Evolutionary conservation across 2,888 invertebrate species (phyloP).

Genomic region (Torymus texanus): DNA sequence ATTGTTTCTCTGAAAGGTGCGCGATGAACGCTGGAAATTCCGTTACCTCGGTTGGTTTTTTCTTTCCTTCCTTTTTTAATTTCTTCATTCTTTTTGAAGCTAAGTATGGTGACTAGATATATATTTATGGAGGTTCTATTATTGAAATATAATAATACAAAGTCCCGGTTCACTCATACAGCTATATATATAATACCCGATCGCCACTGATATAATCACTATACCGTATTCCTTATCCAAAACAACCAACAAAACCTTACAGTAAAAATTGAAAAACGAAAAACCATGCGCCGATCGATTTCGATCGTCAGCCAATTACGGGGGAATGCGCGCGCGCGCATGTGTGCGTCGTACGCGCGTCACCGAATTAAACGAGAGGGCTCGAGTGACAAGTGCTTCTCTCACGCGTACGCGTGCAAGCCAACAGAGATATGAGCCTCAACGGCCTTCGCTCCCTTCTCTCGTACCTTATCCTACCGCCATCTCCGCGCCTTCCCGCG

Average conservation of each 20-base stretch:
- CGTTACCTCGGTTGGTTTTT: too few species aligned
- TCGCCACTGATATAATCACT: too few species aligned
- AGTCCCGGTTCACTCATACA: too few species aligned
- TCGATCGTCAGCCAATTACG: conserved; percentile 58
- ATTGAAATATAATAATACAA: too few species aligned
- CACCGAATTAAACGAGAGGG: conserved; percentile 52
- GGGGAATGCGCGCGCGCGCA: conserved; percentile 51
- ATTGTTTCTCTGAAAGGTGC: too few species aligned
- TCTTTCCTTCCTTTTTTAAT: too few species aligned
- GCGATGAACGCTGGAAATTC: too few species aligned
- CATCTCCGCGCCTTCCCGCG: too few species aligned
- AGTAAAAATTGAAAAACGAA: neutral
- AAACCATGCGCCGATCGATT: conserved; percentile 38
- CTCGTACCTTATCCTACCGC: neutral
- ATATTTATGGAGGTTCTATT: too few species aligned
- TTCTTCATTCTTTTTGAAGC: too few species aligned
- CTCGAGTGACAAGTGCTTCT: conserved; percentile 44
- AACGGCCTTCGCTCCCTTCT: neutral
- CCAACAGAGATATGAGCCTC: conserved; percentile 31
- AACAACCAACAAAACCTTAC: neutral
- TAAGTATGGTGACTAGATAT: too few species aligned
- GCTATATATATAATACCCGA: too few species aligned
- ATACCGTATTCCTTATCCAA: neutral
- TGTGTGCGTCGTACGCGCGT: conserved; percentile 21
- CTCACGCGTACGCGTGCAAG: neutral